Base-by-base conservation (phyloP, 2,797 vertebrate genomes). In the Pangasius larnaudii region DNA sequence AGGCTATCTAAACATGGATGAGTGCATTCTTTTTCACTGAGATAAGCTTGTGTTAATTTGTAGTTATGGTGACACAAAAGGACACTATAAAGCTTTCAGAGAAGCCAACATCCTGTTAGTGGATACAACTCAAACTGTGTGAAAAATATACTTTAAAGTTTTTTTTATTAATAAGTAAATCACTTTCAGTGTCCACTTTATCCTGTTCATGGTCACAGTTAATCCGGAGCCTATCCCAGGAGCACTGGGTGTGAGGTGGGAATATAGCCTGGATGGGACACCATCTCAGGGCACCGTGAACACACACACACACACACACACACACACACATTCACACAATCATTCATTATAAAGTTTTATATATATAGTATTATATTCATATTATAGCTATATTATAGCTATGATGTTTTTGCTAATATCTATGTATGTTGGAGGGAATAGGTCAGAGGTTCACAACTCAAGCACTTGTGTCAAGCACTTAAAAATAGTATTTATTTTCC, bases 391-490 rank as follows among this genome's bases (percentile, higher is more conserved):
- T 71, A 71, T 39, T 39, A 71, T 22, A 39, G 18, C 33, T 39
- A 71, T 39, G 8, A 22, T 39, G 18, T 22, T 71, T 71, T 42
- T 72, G 69, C 36, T 46, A 46, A 46, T 74, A 74, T 74, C 9
- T 74, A 46, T 74, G 39, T 46, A 74, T 42, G 69, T 42, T 24
- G 39, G 36, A 10, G 16, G 18, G 18, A 71, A 39, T 71, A 39
- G 18, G 7, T 39, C 67, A 39, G 16, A 71, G 14, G 65, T 67
- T 16, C n/a, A 67, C n/a, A 67, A 33, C 65, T 71, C 67, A 42
- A 42, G 39, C 39, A 42, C 39, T 42, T 42, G 42, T 6, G 36
- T 71, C 33, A 74, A 88, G 86, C 87, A 86, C 19, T 90, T 92
- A 2, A 9, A 39, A 39, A 39, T 39, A 33, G 65, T 33, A 16